phyloP scores from a whole-genome alignment of 2,888 invertebrate species.

The Sylvicola cinctus region DNA sequence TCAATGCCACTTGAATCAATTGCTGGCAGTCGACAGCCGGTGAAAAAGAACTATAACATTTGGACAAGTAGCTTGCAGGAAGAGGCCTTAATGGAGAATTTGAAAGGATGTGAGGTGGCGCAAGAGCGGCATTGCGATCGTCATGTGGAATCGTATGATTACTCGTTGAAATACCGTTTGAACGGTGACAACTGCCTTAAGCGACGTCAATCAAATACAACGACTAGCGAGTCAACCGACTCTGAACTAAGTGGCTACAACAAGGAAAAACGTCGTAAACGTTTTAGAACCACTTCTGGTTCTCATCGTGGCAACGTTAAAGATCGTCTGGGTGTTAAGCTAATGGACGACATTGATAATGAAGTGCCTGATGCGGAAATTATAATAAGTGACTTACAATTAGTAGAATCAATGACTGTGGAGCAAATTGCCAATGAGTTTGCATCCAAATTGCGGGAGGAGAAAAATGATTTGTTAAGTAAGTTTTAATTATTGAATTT shows the following conservation, averaged over 20 bases:
- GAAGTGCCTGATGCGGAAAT: too few species aligned
- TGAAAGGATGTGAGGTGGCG: conserved; percentile 56
- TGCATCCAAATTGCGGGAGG: conserved; percentile 49
- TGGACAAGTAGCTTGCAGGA: conserved; percentile 59
- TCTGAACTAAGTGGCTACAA: conserved; percentile 8
- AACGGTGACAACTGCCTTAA: conserved; percentile 27
- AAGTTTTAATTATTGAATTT: conserved; percentile 16
- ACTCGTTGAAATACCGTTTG: conserved; percentile 38
- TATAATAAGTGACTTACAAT: too few species aligned
- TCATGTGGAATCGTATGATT: conserved; percentile 58
- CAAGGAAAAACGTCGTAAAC: conserved; percentile 2
- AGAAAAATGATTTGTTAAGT: conserved; percentile 54
- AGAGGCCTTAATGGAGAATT: conserved; percentile 55
- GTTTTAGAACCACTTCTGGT: conserved; percentile 4
- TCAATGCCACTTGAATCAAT: conserved; percentile 3
- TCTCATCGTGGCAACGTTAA: too few species aligned
- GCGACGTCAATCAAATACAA: conserved; percentile 17
- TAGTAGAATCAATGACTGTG: conserved; percentile 27
- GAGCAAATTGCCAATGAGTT: conserved; percentile 49
- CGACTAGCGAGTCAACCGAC: conserved; percentile 12
- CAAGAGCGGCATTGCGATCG: conserved; percentile 36
- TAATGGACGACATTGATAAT: too few species aligned
- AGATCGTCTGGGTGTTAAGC: too few species aligned
- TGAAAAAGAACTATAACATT: conserved; percentile 49
- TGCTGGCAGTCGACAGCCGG: conserved; percentile 18